Evolutionary conservation across 1,140 invertebrate genomes (phyloP).

Genomic region (Halyomorpha halys): DNA sequence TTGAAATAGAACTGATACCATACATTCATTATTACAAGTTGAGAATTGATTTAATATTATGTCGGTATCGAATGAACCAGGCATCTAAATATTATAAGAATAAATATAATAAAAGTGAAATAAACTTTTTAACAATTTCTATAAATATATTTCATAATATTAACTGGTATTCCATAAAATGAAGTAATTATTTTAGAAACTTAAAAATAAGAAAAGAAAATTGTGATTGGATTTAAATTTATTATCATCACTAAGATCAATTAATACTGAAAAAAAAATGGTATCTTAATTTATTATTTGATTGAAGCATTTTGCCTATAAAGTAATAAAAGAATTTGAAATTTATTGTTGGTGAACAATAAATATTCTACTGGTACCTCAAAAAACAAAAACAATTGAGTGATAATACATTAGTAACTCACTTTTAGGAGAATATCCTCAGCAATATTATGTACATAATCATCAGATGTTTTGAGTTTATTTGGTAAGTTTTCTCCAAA

Average conservation of each 20-base stretch:
- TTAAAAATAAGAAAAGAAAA: no score
- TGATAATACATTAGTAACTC: conserved; percentile 39
- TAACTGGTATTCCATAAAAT: no score
- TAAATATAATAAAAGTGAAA: not conserved
- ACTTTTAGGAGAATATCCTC: conserved; percentile 59
- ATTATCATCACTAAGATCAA: no score
- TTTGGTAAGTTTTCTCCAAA: conserved; percentile 44
- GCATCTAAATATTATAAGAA: conserved; percentile 40
- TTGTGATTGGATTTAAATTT: no score
- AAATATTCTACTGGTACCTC: not conserved
- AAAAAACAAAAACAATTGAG: conserved; percentile 68
- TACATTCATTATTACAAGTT: conserved; percentile 72
- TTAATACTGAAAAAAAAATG: no score
- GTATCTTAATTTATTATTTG: no score
- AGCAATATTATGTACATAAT: conserved; percentile 48
- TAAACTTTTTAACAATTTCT: no score
- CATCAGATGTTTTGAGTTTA: conserved; percentile 44
- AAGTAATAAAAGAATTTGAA: no score
- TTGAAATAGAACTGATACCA: conserved; percentile 90
- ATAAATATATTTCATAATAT: no score
- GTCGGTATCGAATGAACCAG: conserved; percentile 62
- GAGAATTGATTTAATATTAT: conserved; percentile 58
- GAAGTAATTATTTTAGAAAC: no score
- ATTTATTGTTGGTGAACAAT: no score
- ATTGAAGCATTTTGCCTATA: no score